Evolutionary conservation across 2,797 vertebrate species (phyloP).

Genomic region (Brachymystax lenok): DNA sequence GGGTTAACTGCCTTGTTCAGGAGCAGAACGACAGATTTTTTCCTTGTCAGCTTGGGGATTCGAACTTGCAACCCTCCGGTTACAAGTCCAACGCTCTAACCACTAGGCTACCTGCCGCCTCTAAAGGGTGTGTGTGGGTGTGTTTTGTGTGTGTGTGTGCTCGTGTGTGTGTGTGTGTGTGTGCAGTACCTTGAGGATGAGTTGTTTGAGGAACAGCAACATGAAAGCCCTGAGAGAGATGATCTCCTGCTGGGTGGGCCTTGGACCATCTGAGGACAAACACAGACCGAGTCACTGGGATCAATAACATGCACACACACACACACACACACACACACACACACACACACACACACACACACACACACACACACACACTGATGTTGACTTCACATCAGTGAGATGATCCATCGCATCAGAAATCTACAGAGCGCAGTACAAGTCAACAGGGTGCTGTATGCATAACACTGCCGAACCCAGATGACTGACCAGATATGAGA

Average conservation of each 20-base stretch:
- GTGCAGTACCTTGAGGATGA: slow-evolving; percentile 91
- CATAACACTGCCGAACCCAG: too few species aligned
- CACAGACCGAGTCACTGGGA: neutral
- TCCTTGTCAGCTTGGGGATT: too few species aligned
- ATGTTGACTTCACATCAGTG: neutral
- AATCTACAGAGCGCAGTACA: too few species aligned
- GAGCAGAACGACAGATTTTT: too few species aligned
- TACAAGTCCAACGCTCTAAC: too few species aligned
- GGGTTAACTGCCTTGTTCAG: too few species aligned
- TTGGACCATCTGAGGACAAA: slow-evolving; percentile 83
- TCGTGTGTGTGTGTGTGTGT: neutral
- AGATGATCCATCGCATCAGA: too few species aligned
- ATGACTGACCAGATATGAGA: too few species aligned
- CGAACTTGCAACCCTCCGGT: too few species aligned
- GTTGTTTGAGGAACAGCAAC: slow-evolving; percentile 94
- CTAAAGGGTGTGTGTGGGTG: slow-evolving; percentile 25
- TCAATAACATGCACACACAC: neutral
- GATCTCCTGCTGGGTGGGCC: slow-evolving; percentile 92
- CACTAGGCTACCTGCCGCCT: too few species aligned
- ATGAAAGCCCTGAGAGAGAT: slow-evolving; percentile 90
- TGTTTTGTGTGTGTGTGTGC: neutral
- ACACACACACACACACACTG: neutral
- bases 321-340: neutral
- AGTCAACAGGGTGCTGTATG: too few species aligned
- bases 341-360: neutral